Percentiles rank a stretch among this genome's conserved stretches.
phyloP scores from a whole-genome alignment of 1,140 invertebrate species.

The Drosophila sp. region DNA sequence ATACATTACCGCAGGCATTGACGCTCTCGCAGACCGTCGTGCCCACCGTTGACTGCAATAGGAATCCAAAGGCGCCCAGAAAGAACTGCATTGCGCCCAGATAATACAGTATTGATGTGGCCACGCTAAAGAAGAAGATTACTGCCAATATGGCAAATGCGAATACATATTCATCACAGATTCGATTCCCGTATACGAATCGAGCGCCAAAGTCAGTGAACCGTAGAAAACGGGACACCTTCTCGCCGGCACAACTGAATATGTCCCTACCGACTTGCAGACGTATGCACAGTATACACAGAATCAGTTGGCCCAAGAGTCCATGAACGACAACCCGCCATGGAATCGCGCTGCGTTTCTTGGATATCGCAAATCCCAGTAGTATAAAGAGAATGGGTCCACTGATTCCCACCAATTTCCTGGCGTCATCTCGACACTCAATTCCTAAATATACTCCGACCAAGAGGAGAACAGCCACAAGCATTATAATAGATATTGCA shows the following conservation, averaged over 20 bases:
- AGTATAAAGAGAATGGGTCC: constrained; percentile 86
- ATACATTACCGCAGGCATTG: constrained; percentile 93
- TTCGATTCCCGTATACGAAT: constrained; percentile 92
- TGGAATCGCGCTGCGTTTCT: constrained; percentile 86
- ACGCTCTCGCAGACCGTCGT: constrained; percentile 96
- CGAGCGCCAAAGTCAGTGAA: constrained; percentile 90
- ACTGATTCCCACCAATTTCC: constrained; percentile 67
- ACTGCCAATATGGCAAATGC: constrained; percentile 93
- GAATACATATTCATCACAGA: constrained; percentile 88
- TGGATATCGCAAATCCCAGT: constrained; percentile 86
- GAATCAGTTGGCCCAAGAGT: constrained; percentile 91
- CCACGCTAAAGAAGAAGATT: constrained; percentile 95
- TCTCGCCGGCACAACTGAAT: constrained; percentile 91
- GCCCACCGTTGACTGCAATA: constrained; percentile 89
- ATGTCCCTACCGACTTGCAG: constrained; percentile 90
- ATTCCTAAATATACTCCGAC: constrained; percentile 7
- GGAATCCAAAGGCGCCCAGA: constrained; percentile 90
- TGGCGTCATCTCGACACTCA: constrained; percentile 28
- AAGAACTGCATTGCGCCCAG: constrained; percentile 93
- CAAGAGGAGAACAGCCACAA: constrained; percentile 8
- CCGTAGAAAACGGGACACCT: constrained; percentile 90
- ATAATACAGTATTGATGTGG: constrained; percentile 93
- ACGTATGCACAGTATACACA: constrained; percentile 93
- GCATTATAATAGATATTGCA: constrained; percentile 37
- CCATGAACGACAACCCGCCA: constrained; percentile 93